Base-by-base conservation (phyloP, 2,113 vertebrate genomes). In the Limnothrissa miodon region DNA sequence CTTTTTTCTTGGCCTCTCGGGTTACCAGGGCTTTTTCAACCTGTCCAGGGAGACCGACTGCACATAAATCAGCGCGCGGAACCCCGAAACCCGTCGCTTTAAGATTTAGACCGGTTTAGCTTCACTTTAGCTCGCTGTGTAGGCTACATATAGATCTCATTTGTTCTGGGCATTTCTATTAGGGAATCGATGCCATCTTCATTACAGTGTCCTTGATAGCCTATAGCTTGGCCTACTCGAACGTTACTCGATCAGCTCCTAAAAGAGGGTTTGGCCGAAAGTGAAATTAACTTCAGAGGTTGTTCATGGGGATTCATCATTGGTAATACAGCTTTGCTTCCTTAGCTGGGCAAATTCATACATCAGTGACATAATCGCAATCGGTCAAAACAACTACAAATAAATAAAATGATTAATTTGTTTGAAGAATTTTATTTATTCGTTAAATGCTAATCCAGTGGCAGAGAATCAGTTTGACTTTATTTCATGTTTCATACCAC, bases 51-150 rank as follows among this genome's bases (percentile, higher is more conserved):
- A 88, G 88, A 88, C 91, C 78, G 92, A 89, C 90, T 92, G 82
- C 83, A 92, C 92, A 95, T 95, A 97, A 96, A 96, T 96, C 96
- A 96, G 42, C n/a, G 79, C 91, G 85, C 90, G 85, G 90, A 93
- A 89, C 85, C 94, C 89, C 90, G 92, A 90, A 92, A 92, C 92
- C 92, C 93, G 83, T 88, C 86, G 88, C 87, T 91, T 92, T 66
- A 89, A 83, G 81, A 84, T 46, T 84, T 36, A 56, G 51, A 7
- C 48, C 13, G 62, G 74, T 29, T 80, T 90, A 90, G 88, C 87
- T 90, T 93, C 92, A 91, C 66, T 74, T 74, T 74, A 74, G 36
- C 66, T 74, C 66, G 10, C 25, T 10, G 66, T 13, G 25, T 39
- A n/a, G n/a, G n/a, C n/a, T n/a, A 46, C 53, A 66, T 83, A 83